These are phyloP conservation scores for Sympetrum striolatum DNA, from an alignment of 2,888 invertebrate species.

Conservation along the genomic window DNA sequence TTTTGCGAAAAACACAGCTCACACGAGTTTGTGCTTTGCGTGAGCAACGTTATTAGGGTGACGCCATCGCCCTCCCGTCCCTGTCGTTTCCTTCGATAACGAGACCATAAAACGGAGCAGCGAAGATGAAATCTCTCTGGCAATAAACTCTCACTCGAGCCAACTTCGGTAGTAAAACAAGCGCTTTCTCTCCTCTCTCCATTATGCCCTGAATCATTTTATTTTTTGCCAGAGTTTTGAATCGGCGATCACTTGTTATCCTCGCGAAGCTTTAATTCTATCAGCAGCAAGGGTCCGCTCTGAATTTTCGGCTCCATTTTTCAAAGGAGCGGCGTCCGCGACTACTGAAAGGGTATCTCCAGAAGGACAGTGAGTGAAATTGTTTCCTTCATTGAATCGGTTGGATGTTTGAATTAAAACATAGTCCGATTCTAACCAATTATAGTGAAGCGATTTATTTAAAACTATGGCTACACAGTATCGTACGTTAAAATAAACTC, in stretches of 20 bases:
- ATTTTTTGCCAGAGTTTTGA: neutral
- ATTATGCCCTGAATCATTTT: neutral
- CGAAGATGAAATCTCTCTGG: neutral
- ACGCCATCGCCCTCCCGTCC: neutral
- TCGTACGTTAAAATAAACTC: too few relatives aligned
- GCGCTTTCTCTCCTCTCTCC: neutral
- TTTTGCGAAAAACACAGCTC: neutral
- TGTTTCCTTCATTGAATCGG: too few relatives aligned
- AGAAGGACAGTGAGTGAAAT: too few relatives aligned
- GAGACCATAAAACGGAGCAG: neutral
- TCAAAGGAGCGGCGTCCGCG: too few relatives aligned
- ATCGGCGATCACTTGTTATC: neutral
- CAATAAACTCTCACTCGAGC: neutral
- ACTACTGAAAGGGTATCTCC: too few relatives aligned
- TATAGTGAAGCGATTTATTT: too few relatives aligned
- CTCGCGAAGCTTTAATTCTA: neutral
- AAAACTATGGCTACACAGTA: too few relatives aligned
- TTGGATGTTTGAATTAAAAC: too few relatives aligned
- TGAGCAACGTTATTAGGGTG: neutral
- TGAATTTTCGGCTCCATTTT: too few relatives aligned
- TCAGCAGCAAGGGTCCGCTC: neutral
- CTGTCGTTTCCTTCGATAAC: neutral
- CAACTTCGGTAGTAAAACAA: neutral
- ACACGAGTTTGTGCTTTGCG: neutral
- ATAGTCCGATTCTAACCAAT: too few relatives aligned